Conservation (phyloP, 2,113 vertebrate genomes). For the Antechinus stuartii region DNA sequence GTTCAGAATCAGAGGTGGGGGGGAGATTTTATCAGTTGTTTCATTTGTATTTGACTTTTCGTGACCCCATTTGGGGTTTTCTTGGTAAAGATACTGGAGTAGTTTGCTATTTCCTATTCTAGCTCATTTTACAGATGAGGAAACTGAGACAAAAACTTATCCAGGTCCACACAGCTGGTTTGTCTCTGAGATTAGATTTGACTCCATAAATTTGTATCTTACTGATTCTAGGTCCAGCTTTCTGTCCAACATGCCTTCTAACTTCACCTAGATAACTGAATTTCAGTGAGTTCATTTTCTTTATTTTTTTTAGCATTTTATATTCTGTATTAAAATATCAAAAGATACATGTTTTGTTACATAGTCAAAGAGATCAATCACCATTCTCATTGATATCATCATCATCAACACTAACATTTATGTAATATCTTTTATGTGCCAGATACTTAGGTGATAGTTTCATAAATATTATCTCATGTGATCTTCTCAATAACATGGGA, state of each 20-base stretch:
- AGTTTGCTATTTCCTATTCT: no score
- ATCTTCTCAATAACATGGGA: no score
- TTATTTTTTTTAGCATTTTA: not conserved
- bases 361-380: not conserved
- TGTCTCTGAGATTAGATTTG: no score
- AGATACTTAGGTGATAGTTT: not conserved
- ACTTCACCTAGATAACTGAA: not conserved
- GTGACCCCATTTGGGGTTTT: no score
- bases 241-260: no score
- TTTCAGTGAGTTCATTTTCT: not conserved
- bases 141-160: no score
- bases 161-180: no score
- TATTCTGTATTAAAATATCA: not conserved
- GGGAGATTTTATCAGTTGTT: not conserved
- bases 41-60: not conserved
- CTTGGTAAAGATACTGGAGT: no score
- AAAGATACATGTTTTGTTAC: not conserved
- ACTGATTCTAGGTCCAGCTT: no score
- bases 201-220: no score
- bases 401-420: not conserved
- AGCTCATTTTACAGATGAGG: no score
- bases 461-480: not conserved
- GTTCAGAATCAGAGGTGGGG: not conserved
- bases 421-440: not conserved
- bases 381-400: no score